These are phyloP conservation scores for Cavia porcellus DNA, from an alignment of 2,113 vertebrate genomes.

Conservation along the genomic window DNA sequence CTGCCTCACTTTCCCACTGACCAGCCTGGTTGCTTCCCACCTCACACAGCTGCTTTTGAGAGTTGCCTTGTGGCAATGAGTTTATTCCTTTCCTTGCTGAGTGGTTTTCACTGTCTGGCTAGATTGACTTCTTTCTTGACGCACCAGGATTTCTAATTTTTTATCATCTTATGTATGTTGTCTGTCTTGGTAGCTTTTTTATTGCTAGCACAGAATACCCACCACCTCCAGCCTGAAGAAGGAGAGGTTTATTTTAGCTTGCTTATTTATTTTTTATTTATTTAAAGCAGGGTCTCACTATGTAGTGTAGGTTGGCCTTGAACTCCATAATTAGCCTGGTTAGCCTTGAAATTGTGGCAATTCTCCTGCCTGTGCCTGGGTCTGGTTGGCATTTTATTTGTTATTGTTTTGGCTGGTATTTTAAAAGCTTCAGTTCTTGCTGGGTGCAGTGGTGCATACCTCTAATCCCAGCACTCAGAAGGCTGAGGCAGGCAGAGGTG, in stretches of 20 bases:
- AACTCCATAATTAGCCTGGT: neutral
- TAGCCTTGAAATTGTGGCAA: neutral
- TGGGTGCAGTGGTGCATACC: neutral
- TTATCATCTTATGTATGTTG: neutral
- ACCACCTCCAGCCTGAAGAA: neutral
- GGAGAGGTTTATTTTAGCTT: neutral
- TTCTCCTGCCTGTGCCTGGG: neutral
- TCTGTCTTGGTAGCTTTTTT: neutral
- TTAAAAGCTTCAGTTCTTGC: neutral
- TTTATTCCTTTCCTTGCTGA: neutral
- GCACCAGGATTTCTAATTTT: too few species aligned
- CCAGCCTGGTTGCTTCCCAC: rapidly evolving
- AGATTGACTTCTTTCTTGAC: neutral
- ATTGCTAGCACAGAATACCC: neutral
- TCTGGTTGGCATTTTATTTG: neutral
- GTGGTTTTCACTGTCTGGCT: neutral
- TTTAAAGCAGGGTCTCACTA: neutral
- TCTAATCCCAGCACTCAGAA: neutral
- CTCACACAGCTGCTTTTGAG: neutral
- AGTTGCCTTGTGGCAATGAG: neutral
- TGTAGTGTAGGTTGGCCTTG: neutral
- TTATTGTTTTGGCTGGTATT: neutral
- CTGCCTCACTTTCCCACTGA: neutral
- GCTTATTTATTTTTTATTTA: neutral
- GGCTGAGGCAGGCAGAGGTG: neutral